Evolutionary conservation across 2,888 invertebrate species (phyloP), one percentile per base, ranked within the genome.

Genomic region (Cyrtodaria siliqua): DNA sequence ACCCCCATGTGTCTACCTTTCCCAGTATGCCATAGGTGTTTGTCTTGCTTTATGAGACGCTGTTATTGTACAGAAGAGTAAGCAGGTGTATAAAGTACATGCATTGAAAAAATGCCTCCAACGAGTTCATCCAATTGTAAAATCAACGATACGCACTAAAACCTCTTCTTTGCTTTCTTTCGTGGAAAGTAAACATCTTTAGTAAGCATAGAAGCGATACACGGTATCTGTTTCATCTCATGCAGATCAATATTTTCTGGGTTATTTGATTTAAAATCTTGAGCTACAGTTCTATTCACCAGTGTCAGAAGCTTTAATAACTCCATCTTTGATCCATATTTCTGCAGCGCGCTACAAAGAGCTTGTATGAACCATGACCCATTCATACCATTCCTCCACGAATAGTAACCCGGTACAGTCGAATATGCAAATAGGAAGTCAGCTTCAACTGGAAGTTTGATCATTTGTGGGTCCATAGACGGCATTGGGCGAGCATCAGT

Each of bases 351-450:
- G 3, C 81, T 68, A 27, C 82, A 82, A 52, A 93, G 64, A 0
- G 92, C 90, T 76, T 92, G 92, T 18, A 92, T 86, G 73, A 92
- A 93, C 92, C 92, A 93, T 0, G 92, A 92, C 4, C 92, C 92
- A 42, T 89, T 86, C 9, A 79, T 69, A 12, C 90, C 90, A 78
- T 92, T 92, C 27, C 92, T 71, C 92, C 92, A 93, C 0, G 92
- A 91, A 84, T 89, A 92, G 74, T 88, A 91, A 2, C 91, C 91
- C 59, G 92, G 90, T 26, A 91, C 88, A 2, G 91, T 91, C 2
- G 92, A 92, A 84, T 91, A 92, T 6, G 91, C 91, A 63, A 92
- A 85, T 56, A 92, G 85, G 73, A 92, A 89, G 70, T 93, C 92
- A 12, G 92, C 92, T 24, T 74, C 71, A 29, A 70, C 38, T n/a